phyloP scores from a whole-genome alignment of 2,113 vertebrate genomes.

The Grammomys dolichurus region DNA sequence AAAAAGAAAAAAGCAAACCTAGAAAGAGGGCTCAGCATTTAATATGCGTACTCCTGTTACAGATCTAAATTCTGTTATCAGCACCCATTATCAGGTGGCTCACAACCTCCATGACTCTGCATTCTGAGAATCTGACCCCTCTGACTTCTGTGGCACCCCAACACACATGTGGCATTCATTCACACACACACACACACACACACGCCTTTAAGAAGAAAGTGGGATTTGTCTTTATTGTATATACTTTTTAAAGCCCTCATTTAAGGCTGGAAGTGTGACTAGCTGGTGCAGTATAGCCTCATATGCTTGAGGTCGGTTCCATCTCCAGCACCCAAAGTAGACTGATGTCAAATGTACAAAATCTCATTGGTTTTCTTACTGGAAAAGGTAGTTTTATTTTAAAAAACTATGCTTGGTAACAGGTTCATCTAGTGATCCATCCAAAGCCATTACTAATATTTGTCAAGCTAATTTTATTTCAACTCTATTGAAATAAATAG shows the following conservation, averaged over 20 bases:
- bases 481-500: not conserved
- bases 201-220: not conserved
- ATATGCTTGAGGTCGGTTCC: not conserved
- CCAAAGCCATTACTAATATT: constrained; percentile 3
- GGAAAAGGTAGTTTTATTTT: not conserved
- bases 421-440: not conserved
- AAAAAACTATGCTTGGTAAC: not conserved
- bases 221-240: not conserved
- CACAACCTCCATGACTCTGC: not conserved
- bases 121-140: not conserved
- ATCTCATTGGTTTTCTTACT: not conserved
- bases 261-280: not conserved
- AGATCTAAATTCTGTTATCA: not conserved
- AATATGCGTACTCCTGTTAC: not conserved
- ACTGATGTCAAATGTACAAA: not conserved
- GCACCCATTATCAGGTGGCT: not conserved
- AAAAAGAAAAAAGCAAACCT: not conserved
- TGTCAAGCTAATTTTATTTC: constrained; percentile 13
- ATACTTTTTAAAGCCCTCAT: not conserved
- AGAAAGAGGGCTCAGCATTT: not conserved
- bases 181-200: not conserved
- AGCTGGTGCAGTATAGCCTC: not conserved
- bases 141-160: not conserved
- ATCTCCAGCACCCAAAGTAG: not conserved
- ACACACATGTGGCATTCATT: not conserved